A percentile compares a stretch with the other conserved stretches of the same genome.
phyloP scores from a whole-genome alignment of 2,888 invertebrate genomes.

The Anticlea derivata region DNA sequence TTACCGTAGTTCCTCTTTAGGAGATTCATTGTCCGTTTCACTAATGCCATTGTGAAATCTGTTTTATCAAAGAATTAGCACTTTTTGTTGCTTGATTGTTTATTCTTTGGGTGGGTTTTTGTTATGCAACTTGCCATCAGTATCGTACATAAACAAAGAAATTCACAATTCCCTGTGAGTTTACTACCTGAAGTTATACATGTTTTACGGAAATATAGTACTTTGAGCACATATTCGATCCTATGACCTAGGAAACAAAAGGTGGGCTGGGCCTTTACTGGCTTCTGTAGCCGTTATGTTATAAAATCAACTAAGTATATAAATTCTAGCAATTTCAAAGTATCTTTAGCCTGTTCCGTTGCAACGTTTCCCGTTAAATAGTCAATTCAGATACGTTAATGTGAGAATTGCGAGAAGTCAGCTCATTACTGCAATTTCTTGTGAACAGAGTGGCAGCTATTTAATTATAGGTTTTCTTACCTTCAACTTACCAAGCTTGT shows the following conservation, averaged over 20 bases:
- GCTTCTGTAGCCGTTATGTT: conserved; percentile 2
- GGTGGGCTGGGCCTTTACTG: too few species aligned
- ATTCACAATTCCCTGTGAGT: conserved; percentile 10
- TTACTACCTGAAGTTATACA: too few species aligned
- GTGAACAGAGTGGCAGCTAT: conserved; percentile 29
- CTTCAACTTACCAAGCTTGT: too few species aligned
- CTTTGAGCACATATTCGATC: too few species aligned
- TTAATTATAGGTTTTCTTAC: conserved; percentile 27
- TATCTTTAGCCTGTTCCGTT: conserved; percentile 17
- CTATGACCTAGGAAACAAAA: too few species aligned
- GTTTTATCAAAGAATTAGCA: conserved; percentile 49
- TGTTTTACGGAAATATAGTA: too few species aligned
- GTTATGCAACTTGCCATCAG: conserved; percentile 41
- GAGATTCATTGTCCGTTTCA: conserved; percentile 56
- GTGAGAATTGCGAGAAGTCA: conserved; percentile 38
- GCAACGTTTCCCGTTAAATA: conserved; percentile 28
- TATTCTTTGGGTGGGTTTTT: conserved; percentile 38
- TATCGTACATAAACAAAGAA: conserved; percentile 26
- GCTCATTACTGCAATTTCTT: conserved; percentile 36
- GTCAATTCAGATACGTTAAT: conserved; percentile 34
- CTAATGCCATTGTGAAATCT: conserved; percentile 55
- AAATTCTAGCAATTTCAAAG: conserved; percentile 14
- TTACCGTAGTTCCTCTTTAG: conserved; percentile 52
- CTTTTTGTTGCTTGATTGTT: conserved; percentile 49
- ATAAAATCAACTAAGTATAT: conserved; percentile 6